These are phyloP conservation scores for Recurvirostra avosetta DNA, from an alignment of 2,113 vertebrate species.

Conservation along the genomic window DNA sequence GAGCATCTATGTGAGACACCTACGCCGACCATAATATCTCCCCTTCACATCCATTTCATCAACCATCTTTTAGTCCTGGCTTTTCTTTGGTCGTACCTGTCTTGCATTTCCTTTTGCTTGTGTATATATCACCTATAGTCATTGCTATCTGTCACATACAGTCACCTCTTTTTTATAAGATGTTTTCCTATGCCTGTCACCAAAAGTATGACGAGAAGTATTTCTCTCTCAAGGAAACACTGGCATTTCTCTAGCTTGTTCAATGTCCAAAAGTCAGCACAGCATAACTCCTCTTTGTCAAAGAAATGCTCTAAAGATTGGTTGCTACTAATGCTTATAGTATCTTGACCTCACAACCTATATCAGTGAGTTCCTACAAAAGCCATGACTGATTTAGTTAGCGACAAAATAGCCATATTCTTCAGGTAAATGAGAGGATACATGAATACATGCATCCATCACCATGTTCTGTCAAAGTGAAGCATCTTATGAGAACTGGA, in stretches of 20 bases:
- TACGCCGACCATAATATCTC: not conserved
- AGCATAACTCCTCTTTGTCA: not conserved
- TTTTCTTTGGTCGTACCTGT: not conserved
- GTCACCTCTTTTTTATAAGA: not conserved
- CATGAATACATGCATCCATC: not conserved
- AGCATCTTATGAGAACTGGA: not conserved
- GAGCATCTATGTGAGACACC: not conserved
- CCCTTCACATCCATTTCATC: not conserved
- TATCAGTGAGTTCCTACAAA: not conserved
- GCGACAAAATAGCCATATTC: not conserved
- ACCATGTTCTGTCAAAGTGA: not conserved
- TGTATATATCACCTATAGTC: not conserved
- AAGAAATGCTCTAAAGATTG: not conserved
- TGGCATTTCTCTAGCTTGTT: not conserved
- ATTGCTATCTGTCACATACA: not conserved
- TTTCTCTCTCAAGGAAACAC: not conserved
- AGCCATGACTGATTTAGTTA: not conserved
- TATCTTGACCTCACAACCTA: not conserved
- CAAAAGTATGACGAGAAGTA: rapidly evolving
- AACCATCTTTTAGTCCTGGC: not conserved
- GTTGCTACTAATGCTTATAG: not conserved
- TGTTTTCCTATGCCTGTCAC: not conserved
- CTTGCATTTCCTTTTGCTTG: not conserved
- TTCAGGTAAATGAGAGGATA: not conserved
- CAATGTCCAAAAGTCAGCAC: not conserved